Conservation (phyloP, 2,797 vertebrate species). For the Tokudaia muenninki region DNA sequence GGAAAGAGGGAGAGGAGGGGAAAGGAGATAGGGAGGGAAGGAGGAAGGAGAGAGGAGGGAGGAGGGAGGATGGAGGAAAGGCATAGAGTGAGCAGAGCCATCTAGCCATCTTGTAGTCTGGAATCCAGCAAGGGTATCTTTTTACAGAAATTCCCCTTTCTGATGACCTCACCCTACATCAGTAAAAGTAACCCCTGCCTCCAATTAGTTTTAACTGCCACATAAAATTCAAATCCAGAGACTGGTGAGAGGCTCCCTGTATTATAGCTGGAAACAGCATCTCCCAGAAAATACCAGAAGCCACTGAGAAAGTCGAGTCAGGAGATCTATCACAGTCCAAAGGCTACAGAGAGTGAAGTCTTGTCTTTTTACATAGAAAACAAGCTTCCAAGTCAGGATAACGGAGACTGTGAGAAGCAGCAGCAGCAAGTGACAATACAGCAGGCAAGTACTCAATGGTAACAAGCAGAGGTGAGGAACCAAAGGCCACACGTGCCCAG, state of each 20-base stretch:
- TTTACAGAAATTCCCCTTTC: constrained; percentile 5
- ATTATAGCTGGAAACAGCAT: background rate
- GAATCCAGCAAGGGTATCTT: background rate
- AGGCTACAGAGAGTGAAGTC: background rate
- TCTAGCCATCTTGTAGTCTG: background rate
- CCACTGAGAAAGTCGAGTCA: background rate
- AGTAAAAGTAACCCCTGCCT: background rate
- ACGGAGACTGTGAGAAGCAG: background rate
- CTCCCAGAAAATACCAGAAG: background rate
- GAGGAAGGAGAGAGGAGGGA: background rate
- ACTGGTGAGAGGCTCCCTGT: background rate
- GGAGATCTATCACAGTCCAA: background rate
- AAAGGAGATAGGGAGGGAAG: accelerated
- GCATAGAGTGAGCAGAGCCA: background rate
- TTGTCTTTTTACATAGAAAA: background rate
- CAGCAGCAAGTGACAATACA: background rate
- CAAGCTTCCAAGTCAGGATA: background rate
- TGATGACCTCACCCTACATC: background rate
- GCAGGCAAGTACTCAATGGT: background rate
- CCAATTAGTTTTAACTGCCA: background rate
- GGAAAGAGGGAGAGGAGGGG: too few relatives aligned
- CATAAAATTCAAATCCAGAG: background rate
- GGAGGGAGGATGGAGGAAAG: accelerated
- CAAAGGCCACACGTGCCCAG: background rate
- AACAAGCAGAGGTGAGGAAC: background rate